phyloP scores from a whole-genome alignment of 1,140 invertebrate genomes.

The Drosophila serrata region DNA sequence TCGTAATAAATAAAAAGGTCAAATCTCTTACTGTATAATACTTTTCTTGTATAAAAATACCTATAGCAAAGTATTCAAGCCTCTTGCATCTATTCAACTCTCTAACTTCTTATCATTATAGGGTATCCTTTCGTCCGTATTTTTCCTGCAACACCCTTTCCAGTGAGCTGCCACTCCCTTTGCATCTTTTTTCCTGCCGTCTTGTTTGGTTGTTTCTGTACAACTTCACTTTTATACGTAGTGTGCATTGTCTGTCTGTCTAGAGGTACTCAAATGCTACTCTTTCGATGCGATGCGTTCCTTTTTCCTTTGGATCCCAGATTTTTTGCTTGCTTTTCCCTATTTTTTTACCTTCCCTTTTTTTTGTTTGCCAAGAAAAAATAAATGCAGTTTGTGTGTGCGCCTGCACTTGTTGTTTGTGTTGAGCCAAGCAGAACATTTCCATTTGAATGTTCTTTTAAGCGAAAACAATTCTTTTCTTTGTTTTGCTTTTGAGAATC shows the following conservation, averaged over 20 bases:
- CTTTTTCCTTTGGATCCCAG: slow-evolving; percentile 30
- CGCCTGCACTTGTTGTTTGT: slow-evolving; percentile 80
- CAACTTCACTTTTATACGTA: slow-evolving; percentile 77
- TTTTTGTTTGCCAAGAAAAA: slow-evolving; percentile 76
- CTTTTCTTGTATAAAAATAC: not conserved
- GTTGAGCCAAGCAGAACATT: slow-evolving; percentile 83
- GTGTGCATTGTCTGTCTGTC: slow-evolving; percentile 63
- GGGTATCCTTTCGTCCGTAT: slow-evolving; percentile 20
- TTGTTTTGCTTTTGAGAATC: slow-evolving; percentile 75
- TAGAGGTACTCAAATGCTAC: slow-evolving; percentile 73
- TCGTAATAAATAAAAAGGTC: not conserved
- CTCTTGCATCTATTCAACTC: not conserved
- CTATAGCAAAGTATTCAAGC: not conserved
- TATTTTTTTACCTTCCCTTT: slow-evolving; percentile 20
- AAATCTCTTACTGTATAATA: not conserved
- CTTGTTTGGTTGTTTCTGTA: slow-evolving; percentile 27
- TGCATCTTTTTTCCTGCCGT: slow-evolving; percentile 28
- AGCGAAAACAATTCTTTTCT: slow-evolving; percentile 83
- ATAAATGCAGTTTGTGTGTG: slow-evolving; percentile 81
- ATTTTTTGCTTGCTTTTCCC: slow-evolving; percentile 44
- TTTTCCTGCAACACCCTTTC: not conserved
- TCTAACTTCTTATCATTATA: not conserved
- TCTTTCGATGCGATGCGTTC: slow-evolving; percentile 46
- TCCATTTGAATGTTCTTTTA: slow-evolving; percentile 84
- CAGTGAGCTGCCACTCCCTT: slow-evolving; percentile 7